Evolutionary conservation across 2,888 invertebrate genomes (phyloP), one percentile per base, ranked within the genome.

Genomic region (Hesperia comma): DNA sequence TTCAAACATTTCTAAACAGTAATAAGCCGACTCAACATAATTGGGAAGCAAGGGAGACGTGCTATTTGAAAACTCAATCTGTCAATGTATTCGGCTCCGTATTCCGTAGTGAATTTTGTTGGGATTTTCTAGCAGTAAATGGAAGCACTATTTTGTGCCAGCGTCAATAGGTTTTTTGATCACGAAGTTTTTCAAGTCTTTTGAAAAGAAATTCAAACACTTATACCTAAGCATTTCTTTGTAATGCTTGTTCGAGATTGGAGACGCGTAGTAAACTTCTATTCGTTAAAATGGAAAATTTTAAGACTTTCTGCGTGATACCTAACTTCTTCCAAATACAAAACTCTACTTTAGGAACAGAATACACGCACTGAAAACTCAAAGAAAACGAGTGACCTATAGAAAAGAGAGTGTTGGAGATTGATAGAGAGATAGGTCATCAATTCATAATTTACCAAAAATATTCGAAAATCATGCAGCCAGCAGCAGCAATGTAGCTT

Each of bases 21-120:
- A 49, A 49, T 49, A 49, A 49, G 49, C 19, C 6, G 49, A 49
- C 10, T 49, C 49, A 49, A 19, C 51, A 17, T 51, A 51, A 51
- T 51, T 51, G 26, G n/a, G 21, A 14, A 26, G 21, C 26, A 6
- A 14, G 21, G 15, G 21, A 51, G 51, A 6, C 21, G 2, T 26
- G 51, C 21, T 51, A 26, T 51, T 21, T 26, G 14, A 51, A 51
- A 51, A 51, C 51, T 51, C 21, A 51, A 51, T 51, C 51, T 51
- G 51, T 51, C 51, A 51, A 51, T 51, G 51, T 51, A 26, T 51
- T 51, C 51, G n/a, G n/a, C n/a, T n/a, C n/a, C n/a, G n/a, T n/a
- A n/a, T n/a, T 51, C 21, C 51, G 21, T 26, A 26, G 21, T 51
- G 51, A 21, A 51, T 51, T 51, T 21, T 6, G 51, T 21, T 26